These are phyloP conservation scores for Corynorhinus townsendii DNA, from an alignment of 2,113 vertebrate species.

Conservation along the genomic window DNA sequence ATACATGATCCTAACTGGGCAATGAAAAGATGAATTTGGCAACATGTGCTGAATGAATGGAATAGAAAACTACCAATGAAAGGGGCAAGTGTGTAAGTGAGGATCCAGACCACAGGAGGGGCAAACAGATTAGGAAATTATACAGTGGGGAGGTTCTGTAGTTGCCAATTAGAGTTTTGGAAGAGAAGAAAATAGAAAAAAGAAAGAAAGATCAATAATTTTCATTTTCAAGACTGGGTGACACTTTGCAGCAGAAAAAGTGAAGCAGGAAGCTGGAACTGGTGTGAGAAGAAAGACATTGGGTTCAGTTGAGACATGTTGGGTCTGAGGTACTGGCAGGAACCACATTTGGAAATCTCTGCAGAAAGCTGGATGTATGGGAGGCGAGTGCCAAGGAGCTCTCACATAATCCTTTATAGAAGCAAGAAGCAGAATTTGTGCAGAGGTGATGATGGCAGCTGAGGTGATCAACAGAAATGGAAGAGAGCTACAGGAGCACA, in stretches of 20 bases:
- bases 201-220: neutral
- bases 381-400: accelerated
- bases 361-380: neutral
- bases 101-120: neutral
- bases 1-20: neutral
- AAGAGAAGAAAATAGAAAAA: neutral
- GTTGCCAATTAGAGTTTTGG: neutral
- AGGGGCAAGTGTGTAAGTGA: neutral
- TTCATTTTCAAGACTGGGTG: neutral
- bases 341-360: neutral
- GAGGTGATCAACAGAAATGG: neutral
- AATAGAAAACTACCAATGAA: neutral
- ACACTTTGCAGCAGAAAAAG: neutral
- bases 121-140: neutral
- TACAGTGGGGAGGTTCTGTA: neutral
- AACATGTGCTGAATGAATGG: neutral
- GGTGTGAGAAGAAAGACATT: neutral
- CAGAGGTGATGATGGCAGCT: neutral
- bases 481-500: neutral
- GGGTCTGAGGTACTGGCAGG: neutral
- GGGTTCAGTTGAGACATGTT: neutral
- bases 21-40: neutral
- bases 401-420: neutral
- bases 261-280: neutral
- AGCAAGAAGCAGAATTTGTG: neutral